Evolutionary conservation across 2,888 invertebrate genomes (phyloP), one percentile per base, ranked within the genome.

Genomic region (Eulithis prunata): DNA sequence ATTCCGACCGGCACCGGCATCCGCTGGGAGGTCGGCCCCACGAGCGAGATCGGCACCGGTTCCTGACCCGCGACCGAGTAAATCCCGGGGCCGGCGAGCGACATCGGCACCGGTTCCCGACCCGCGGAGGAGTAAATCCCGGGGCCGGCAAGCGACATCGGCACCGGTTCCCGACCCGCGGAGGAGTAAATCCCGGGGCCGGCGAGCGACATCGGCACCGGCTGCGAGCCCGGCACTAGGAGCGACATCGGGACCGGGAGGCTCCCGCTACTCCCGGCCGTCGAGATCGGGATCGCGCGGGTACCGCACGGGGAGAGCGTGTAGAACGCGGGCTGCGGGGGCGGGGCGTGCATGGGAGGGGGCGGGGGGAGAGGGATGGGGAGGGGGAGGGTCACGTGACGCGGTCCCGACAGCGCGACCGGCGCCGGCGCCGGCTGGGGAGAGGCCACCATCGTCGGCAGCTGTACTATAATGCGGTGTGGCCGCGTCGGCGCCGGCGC

Each of bases 371-470:
- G n/a, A n/a, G n/a, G n/a, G n/a, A n/a, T n/a, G n/a, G 72, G 66
- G 10, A 71, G 64, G 8, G 69, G 68, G 10, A 71, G 66, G 6
- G 69, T 66, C 3, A 72, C 57, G 66, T n/a, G 56, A 68, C 7
- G 45, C 10, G 60, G 67, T 4, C 67, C 63, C 12, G 63, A 61
- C 11, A 67, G 43, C n/a, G 58, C 65, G 3, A 64, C 55, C 10
- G 64, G 62, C n/a, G 64, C 60, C 3, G 52, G 67, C 6, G 52
- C 51, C 28, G 62, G n/a, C 1, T 43, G n/a, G 1, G 52, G 52
- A 4, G 13, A 10, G 49, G 10, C n/a, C 2, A 21, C 13, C 56
- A 14, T 36, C 11, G 12, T 45, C 46, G 57, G 46, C 12, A 47
- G 12, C 10, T 49, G 58, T 8, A 54, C 13, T 8, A 41, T 47